Percentiles rank a stretch among this genome's conserved stretches.
Conservation (phyloP, 1,140 invertebrate genomes). For the Stegodyphus mimosarum region DNA sequence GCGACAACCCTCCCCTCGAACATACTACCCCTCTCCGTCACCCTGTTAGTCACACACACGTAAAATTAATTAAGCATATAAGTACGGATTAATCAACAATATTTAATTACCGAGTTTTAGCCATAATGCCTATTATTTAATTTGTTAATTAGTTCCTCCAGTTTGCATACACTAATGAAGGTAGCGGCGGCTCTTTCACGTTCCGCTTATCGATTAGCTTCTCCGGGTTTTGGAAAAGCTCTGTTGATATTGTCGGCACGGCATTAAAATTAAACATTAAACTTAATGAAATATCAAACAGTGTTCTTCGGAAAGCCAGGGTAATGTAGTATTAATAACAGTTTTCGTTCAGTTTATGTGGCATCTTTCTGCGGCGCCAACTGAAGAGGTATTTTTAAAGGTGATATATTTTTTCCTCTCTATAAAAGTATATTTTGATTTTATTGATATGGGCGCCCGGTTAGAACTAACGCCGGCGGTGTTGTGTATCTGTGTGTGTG, state of each 20-base stretch:
- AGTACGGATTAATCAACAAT: slow-evolving; percentile 61
- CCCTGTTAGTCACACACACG: slow-evolving; percentile 12
- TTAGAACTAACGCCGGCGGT: background rate
- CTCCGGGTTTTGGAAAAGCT: slow-evolving; percentile 18
- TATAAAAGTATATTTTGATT: slow-evolving; percentile 49
- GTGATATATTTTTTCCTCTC: background rate
- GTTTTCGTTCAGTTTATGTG: slow-evolving; percentile 17
- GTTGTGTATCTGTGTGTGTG: background rate
- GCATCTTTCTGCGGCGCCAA: too few relatives aligned
- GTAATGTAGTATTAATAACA: slow-evolving; percentile 48
- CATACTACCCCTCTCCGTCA: background rate
- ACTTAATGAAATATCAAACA: slow-evolving; percentile 61
- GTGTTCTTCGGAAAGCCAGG: slow-evolving; percentile 24
- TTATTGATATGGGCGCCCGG: slow-evolving; percentile 37
- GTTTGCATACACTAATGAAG: slow-evolving; percentile 58
- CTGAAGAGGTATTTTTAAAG: background rate
- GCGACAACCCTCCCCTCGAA: too few relatives aligned
- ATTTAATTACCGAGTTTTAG: slow-evolving; percentile 60
- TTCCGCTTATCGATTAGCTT: slow-evolving; percentile 42
- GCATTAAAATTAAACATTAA: slow-evolving; percentile 61
- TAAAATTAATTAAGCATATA: slow-evolving; percentile 61
- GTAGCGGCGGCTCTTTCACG: background rate
- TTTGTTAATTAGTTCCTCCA: slow-evolving; percentile 58
- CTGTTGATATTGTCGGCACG: slow-evolving; percentile 54
- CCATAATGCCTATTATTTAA: slow-evolving; percentile 61